Conservation (phyloP, 2,888 invertebrate genomes). For the Orthosia gothica region DNA sequence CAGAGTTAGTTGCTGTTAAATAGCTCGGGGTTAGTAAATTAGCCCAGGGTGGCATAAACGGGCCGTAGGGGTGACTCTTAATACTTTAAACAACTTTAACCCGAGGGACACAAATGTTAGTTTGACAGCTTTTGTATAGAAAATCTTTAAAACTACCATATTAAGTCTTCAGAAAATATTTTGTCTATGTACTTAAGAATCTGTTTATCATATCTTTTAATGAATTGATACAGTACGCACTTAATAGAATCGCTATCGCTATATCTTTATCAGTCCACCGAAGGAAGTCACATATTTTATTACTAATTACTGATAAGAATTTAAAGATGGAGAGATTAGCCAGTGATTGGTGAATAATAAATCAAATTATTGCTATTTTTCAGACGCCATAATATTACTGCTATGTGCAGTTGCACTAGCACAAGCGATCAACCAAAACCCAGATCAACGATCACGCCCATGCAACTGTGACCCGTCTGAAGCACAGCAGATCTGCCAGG, state of each 20-base stretch:
- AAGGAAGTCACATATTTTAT: constrained; percentile 9
- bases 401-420: constrained; percentile 78
- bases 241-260: constrained; percentile 31
- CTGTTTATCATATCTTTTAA: constrained; percentile 6
- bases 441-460: constrained; percentile 65
- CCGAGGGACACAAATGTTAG: too few species aligned
- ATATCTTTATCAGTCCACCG: constrained; percentile 27
- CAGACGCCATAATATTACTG: constrained; percentile 77
- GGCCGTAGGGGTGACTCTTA: too few species aligned
- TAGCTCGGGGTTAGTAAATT: too few species aligned
- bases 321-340: constrained; percentile 12
- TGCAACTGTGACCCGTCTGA: constrained; percentile 64
- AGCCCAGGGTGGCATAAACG: too few species aligned
- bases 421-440: constrained; percentile 67
- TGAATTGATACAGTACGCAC: constrained; percentile 17
- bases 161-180: not conserved
- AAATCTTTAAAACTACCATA: not conserved
- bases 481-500: constrained; percentile 53
- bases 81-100: too few species aligned
- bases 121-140: not conserved
- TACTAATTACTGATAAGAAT: constrained; percentile 33
- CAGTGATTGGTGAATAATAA: constrained; percentile 9
- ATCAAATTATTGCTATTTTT: constrained; percentile 52
- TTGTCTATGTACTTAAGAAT: not conserved
- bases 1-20: too few species aligned